These are phyloP conservation scores for Taeniopygia guttata DNA, from an alignment of 2,797 vertebrate genomes.

Conservation along the genomic window DNA sequence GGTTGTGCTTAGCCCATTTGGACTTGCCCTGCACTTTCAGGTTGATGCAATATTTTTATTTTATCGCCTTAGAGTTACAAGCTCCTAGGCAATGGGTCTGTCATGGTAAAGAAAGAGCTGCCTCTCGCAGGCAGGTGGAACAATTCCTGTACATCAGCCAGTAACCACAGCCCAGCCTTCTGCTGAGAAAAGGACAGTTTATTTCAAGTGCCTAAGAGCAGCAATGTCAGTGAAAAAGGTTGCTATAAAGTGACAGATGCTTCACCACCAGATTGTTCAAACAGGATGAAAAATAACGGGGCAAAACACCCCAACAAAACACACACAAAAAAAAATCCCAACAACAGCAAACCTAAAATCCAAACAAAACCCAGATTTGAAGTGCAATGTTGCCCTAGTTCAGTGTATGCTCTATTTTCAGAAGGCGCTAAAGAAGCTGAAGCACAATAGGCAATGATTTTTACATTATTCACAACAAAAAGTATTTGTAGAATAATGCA, in stretches of 20 bases:
- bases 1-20: not conserved
- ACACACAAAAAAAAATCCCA: not conserved
- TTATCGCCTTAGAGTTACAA: not conserved
- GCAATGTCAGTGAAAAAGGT: not conserved
- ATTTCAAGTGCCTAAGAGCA: not conserved
- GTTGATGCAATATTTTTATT: not conserved
- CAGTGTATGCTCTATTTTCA: not conserved
- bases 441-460: constrained; percentile 49
- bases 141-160: not conserved
- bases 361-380: not conserved
- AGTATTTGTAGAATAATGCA: constrained; percentile 26
- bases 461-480: constrained; percentile 9
- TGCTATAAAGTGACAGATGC: not conserved
- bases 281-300: not conserved
- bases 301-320: accelerated
- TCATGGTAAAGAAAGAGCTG: not conserved
- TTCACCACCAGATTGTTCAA: not conserved
- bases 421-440: not conserved
- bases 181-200: not conserved
- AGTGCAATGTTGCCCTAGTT: not conserved
- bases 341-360: not conserved
- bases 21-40: not conserved
- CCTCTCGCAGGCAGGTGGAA: not conserved
- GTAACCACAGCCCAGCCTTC: not conserved
- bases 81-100: not conserved